Conservation (phyloP, 2,888 invertebrate species). For the Ochlodes sylvanus region DNA sequence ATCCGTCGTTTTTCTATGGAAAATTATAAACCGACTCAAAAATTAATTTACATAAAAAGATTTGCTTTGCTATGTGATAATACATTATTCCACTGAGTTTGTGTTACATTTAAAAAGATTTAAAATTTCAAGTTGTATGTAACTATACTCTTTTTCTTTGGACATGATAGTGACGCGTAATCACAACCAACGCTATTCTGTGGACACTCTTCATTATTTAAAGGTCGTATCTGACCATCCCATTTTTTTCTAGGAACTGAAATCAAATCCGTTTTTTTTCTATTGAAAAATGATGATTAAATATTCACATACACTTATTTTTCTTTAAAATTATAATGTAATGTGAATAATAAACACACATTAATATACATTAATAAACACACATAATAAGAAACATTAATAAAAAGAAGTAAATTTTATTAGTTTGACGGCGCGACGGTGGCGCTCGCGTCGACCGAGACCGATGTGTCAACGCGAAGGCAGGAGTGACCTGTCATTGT, state of each 20-base stretch:
- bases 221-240: constrained; percentile 8
- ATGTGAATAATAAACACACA: too few species aligned
- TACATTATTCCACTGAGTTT: not conserved
- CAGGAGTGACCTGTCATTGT: too few species aligned
- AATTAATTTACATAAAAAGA: constrained; percentile 2
- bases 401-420: too few species aligned
- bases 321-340: too few species aligned
- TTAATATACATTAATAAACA: too few species aligned
- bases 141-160: constrained; percentile 2
- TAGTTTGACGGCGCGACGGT: too few species aligned
- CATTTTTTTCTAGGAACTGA: constrained; percentile 11
- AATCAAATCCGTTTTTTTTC: constrained; percentile 14
- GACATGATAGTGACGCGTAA: constrained; percentile 17
- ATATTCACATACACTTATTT: too few species aligned
- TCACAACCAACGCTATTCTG: constrained; percentile 20
- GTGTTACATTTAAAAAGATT: constrained; percentile 7
- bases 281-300: not conserved
- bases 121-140: not conserved
- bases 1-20: constrained; percentile 18
- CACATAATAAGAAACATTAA: too few species aligned
- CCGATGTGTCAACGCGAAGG: too few species aligned
- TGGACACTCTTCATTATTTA: not conserved
- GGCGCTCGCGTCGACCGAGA: too few species aligned
- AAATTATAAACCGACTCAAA: constrained; percentile 5
- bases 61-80: constrained; percentile 4